Conservation (phyloP, 2,113 vertebrate species). For the Ophthalmolycus amberensis region DNA sequence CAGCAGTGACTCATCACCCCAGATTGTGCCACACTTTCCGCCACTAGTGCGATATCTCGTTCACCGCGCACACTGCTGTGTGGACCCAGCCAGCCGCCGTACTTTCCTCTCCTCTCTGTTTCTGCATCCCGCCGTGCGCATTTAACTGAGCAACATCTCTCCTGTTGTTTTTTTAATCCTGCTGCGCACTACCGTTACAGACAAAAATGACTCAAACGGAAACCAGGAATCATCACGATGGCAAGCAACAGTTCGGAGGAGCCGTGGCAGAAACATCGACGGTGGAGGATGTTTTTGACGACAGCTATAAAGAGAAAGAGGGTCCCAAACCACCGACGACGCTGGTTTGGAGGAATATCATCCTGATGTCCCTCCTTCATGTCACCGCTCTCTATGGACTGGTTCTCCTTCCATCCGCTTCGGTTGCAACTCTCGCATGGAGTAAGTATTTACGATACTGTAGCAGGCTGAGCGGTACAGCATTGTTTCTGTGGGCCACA, state of each 20-base stretch:
- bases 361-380: slow-evolving; percentile 90
- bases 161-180: background rate
- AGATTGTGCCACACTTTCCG: too few species aligned
- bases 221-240: slow-evolving; percentile 35
- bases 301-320: slow-evolving; percentile 86
- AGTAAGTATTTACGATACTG: slow-evolving; percentile 82
- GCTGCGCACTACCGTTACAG: slow-evolving; percentile 19
- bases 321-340: slow-evolving; percentile 81
- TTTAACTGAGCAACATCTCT: slow-evolving; percentile 38
- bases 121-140: slow-evolving; percentile 38
- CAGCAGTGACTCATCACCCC: too few species aligned
- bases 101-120: background rate
- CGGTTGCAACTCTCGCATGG: slow-evolving; percentile 83
- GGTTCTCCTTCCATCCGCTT: slow-evolving; percentile 81
- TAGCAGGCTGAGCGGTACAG: background rate
- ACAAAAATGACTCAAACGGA: slow-evolving; percentile 70
- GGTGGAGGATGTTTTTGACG: slow-evolving; percentile 88
- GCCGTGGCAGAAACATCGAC: slow-evolving; percentile 67
- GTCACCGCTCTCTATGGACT: slow-evolving; percentile 83
- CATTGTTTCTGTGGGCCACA: background rate
- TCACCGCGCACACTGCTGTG: background rate
- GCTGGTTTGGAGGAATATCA: slow-evolving; percentile 94
- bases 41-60: too few species aligned
- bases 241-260: slow-evolving; percentile 56
- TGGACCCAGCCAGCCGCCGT: slow-evolving; percentile 49